Base-by-base conservation (phyloP, 1,140 invertebrate genomes). In the Physella acuta region DNA sequence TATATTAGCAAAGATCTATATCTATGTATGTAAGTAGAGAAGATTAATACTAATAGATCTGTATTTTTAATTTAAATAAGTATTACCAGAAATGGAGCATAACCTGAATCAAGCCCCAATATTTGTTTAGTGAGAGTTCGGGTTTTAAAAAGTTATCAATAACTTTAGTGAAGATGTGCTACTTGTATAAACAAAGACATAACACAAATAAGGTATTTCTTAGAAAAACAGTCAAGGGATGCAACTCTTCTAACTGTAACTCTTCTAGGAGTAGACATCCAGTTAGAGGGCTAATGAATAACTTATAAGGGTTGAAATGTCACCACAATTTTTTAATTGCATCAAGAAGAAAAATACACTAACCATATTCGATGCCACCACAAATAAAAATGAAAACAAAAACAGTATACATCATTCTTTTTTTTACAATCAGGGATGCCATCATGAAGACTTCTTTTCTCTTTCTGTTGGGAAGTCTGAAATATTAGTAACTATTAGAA, bases 291-390 rank as follows among this genome's bases (percentile, higher is more conserved):
- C n/a, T n/a, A n/a, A n/a, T n/a, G n/a, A 14, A 8, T 56, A 8
- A 14, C 24, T 17, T n/a, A 14, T 56, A 8, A 14, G 11, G 26
- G 8, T 44, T 24, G 17, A 55, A 39, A 52, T 44, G 20, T 11
- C 8, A 11, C 20, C 8, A 11, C n/a, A 61, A 44, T 8, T 20
- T 51, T 33, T 14, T 14, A 61, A 14, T 30, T n/a, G 20, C 26
- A 39, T 11, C 51, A 51, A 30, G 17, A 8, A 33, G 52, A 24
- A 24, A 37, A 30, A 56, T 14, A 3, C 49, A 53, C 61, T 71
- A 73, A 79, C 78, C 78, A 73, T 79, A 79, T 68, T 79, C 76
- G 59, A 79, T 66, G 2, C 76, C 78, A 34, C 75, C 75, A 60
- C 74, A 73, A n/a, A 76, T 70, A 64, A 73, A 79, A n/a, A 75